These are phyloP conservation scores for Heterohyrax brucei DNA, from an alignment of 2,797 vertebrate species.

Conservation along the genomic window DNA sequence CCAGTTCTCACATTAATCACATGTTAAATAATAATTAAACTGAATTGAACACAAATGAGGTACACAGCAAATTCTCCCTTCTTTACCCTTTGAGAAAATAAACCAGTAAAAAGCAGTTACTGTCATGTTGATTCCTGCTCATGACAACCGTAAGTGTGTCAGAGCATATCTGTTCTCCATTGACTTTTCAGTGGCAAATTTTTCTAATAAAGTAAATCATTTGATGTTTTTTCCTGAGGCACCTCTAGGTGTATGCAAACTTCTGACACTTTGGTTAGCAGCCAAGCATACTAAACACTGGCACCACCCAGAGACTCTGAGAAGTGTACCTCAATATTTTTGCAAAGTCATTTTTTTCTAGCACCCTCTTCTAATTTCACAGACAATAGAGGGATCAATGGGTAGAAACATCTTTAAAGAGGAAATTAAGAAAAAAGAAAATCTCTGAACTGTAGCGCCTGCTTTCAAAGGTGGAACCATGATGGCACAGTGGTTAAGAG, in stretches of 20 bases:
- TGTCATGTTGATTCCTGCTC: neutral
- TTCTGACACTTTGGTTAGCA: neutral
- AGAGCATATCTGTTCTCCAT: neutral
- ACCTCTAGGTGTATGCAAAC: neutral
- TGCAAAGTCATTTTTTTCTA: neutral
- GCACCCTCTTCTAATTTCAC: neutral
- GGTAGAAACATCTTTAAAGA: neutral
- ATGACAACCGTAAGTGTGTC: neutral
- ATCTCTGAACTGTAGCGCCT: neutral
- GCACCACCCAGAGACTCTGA: neutral
- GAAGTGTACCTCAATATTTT: neutral
- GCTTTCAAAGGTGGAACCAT: too few species aligned
- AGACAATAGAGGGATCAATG: neutral
- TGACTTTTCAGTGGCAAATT: neutral
- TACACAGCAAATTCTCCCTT: neutral
- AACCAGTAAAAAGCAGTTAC: neutral
- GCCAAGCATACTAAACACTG: neutral
- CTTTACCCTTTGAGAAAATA: neutral
- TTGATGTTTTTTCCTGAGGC: neutral
- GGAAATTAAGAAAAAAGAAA: constrained; percentile 17
- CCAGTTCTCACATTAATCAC: neutral
- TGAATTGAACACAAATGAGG: neutral
- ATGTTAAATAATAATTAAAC: neutral
- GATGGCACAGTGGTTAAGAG: too few species aligned
- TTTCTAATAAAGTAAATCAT: neutral